Base-by-base conservation (phyloP, 53 echinoderm and acorn worm genomes). In the Mesocentrotus franciscanus region DNA sequence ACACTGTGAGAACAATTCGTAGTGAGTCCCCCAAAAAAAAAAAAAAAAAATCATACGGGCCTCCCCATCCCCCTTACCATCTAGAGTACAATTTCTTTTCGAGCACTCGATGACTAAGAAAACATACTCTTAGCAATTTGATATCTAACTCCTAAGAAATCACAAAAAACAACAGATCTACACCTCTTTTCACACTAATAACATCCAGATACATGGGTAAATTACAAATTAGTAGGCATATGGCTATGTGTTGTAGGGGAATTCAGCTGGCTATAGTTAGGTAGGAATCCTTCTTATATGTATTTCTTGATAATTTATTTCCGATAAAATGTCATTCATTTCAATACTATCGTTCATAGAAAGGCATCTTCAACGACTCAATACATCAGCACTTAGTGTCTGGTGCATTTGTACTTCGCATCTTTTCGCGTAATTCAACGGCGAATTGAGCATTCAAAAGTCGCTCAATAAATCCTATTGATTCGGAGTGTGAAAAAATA, bases 371-470 rank as follows among this genome's bases (percentile, higher is more conserved):
- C 11, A 58, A n/a, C n/a, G 20, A 13, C 14, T 26, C 87, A 58
- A 87, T 87, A 87, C 58, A n/a, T 58, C 87, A 57, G n/a, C 87
- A 87, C 87, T 87, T 87, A 87, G 87, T 58, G 58, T 58, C 58
- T 58, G 24, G 9, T 26, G n/a, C 87, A 58, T 57, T 87, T 87
- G 87, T 87, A 87, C 87, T 57, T 57, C 87, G 27, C n/a, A 12
- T 87, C 87, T 27, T 87, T 87, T 58, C 58, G 87, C 58, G 56
- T 87, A 87, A 87, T 87, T 87, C 87, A 87, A 87, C 87, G 58
- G 87, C 87, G 87, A 87, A 87, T 56, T 87, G 87, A 87, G 87
- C 87, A 87, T 87, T 87, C 87, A 87, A 87, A 87, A 87, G 26
- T 58, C 87, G 87, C 87, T 87, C 87, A 87, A 87, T 87, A 87